Conservation (phyloP, 2,888 invertebrate species). For the Panorpa germanica region DNA sequence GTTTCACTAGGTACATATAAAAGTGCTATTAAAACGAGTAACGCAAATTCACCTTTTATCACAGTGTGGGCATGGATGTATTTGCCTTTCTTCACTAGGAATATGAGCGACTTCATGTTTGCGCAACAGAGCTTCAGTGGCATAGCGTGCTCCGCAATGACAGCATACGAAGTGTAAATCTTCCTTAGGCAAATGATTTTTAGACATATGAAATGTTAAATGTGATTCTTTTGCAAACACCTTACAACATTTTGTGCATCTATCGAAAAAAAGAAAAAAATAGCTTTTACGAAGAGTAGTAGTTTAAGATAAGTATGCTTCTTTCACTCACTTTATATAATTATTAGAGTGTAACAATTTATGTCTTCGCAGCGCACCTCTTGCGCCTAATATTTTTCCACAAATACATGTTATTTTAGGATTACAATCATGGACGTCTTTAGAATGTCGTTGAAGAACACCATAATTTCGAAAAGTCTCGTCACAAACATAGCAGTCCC, state of each 20-base stretch:
- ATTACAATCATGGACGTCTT: conserved; percentile 14
- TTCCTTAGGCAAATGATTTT: conserved; percentile 18
- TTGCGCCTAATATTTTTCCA: conserved; percentile 16
- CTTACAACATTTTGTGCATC: conserved; percentile 17
- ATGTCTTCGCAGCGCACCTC: conserved; percentile 17
- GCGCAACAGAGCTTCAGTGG: conserved; percentile 16
- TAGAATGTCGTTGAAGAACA: conserved; percentile 16
- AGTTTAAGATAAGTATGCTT: background rate
- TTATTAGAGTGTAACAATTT: conserved; percentile 16
- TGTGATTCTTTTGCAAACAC: conserved; percentile 16
- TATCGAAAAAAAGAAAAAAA: too few species aligned
- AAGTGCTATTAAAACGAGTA: too few species aligned
- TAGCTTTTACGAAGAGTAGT: too few species aligned
- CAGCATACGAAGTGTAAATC: conserved; percentile 18
- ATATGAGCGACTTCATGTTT: conserved; percentile 18
- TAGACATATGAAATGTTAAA: conserved; percentile 15
- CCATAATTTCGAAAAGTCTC: conserved; percentile 16
- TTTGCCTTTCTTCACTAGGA: conserved; percentile 16
- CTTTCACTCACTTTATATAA: conserved; percentile 13
- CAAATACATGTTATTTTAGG: conserved; percentile 17
- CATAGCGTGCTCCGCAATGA: conserved; percentile 17
- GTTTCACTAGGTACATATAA: conserved; percentile 1
- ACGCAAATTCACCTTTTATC: conserved; percentile 17
- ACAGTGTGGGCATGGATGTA: conserved; percentile 16
- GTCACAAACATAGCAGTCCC: conserved; percentile 16